These are phyloP conservation scores for Tiliacea citrago DNA, from an alignment of 2,888 invertebrate species.

Conservation along the genomic window DNA sequence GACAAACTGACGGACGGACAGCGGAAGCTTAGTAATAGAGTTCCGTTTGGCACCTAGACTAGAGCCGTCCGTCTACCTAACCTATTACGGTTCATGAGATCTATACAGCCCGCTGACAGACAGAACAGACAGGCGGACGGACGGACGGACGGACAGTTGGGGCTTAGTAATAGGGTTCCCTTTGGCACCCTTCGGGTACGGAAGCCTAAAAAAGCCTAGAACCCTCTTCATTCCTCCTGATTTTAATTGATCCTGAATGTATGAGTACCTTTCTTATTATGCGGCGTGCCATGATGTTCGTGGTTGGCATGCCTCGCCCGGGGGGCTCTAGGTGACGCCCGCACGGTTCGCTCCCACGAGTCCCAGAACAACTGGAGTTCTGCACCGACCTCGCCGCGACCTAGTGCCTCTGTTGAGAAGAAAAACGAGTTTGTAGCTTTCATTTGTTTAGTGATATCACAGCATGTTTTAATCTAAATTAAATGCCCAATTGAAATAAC, in stretches of 20 bases:
- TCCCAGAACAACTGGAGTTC: slow-evolving; percentile 97
- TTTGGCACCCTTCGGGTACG: too few species aligned
- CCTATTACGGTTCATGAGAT: too few species aligned
- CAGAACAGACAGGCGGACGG: too few species aligned
- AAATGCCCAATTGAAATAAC: too few species aligned
- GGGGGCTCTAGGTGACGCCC: slow-evolving; percentile 83
- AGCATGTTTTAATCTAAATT: too few species aligned
- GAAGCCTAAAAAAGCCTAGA: too few species aligned
- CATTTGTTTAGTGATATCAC: neutral
- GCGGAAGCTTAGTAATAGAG: too few species aligned
- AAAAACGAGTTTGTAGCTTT: slow-evolving; percentile 9
- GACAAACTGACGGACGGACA: too few species aligned
- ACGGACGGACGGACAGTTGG: too few species aligned
- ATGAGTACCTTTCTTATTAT: slow-evolving; percentile 74
- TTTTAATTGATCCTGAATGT: neutral
- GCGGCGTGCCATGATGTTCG: slow-evolving; percentile 72
- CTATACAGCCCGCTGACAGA: too few species aligned
- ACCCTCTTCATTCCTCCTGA: neutral
- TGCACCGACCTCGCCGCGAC: slow-evolving; percentile 88
- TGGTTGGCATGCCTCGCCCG: slow-evolving; percentile 65
- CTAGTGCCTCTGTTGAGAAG: slow-evolving; percentile 80
- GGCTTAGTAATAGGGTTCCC: too few species aligned
- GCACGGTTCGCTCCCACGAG: slow-evolving; percentile 95
- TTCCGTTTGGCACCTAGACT: too few species aligned
- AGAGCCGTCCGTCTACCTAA: neutral